phyloP scores from a whole-genome alignment of 2,113 vertebrate species.

The Empidonax traillii region DNA sequence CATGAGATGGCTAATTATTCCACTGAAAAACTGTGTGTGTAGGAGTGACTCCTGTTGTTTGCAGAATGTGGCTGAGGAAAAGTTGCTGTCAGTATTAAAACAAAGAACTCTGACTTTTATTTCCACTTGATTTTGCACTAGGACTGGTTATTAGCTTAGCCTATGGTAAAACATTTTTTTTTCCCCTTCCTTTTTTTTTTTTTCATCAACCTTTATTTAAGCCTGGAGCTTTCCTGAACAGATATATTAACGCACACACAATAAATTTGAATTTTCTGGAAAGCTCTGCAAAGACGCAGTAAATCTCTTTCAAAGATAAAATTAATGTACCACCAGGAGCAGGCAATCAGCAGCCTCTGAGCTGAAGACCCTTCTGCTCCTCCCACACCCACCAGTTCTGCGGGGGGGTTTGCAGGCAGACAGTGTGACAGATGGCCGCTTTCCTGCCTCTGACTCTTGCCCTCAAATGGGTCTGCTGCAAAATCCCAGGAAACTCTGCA shows the following conservation, averaged over 20 bases:
- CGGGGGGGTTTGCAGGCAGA: not conserved
- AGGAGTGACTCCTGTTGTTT: not conserved
- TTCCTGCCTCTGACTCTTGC: not conserved
- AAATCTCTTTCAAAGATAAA: not conserved
- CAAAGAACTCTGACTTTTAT: not conserved
- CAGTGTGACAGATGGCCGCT: fast-evolving
- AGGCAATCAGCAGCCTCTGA: not conserved
- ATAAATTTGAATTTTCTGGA: not conserved
- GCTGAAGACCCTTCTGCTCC: not conserved
- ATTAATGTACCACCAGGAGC: not conserved
- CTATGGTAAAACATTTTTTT: not conserved
- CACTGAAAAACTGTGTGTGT: not conserved
- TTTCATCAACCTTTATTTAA: not conserved
- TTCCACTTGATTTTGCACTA: not conserved
- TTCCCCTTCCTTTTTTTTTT: not conserved
- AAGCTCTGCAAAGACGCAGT: not conserved
- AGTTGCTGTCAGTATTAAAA: not conserved
- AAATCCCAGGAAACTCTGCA: not conserved
- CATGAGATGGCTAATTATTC: not conserved
- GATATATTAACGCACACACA: not conserved
- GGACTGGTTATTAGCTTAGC: not conserved
- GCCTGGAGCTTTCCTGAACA: not conserved
- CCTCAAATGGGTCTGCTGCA: not conserved
- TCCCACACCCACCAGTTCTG: not conserved
- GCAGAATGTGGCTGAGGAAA: not conserved